Base-by-base conservation (phyloP, 2,113 vertebrate species). In the Aplodontia rufa region DNA sequence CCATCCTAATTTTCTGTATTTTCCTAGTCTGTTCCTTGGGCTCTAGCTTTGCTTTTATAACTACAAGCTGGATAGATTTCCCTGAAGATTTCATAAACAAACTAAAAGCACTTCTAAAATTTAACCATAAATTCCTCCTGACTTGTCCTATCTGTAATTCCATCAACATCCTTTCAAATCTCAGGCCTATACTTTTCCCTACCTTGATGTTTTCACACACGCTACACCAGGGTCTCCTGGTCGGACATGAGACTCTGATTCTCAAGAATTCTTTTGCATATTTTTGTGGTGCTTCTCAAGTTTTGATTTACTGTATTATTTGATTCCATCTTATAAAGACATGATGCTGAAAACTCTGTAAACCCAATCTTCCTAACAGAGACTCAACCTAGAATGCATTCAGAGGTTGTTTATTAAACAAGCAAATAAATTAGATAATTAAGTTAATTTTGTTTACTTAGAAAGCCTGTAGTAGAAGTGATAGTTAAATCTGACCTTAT, bases 221-320 rank as follows among this genome's bases (percentile, higher is more conserved):
- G 51, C 85, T 76, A 1, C 24, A 49, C 69, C 79, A 40, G 10
- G 35, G 74, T 93, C 5, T 88, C 24, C 37, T n/a, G 74, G 22
- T 95, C 51, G 89, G n/a, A 95, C 87, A 17, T 37, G 78, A 69
- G 78, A 45, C n/a, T 78, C 5, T 53, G 72, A 85, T 86, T 78
- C 55, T n/a, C 35, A 79, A 84, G 7, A 37, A 58, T 13, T 69
- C 83, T 86, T 81, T 35, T 62, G 16, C 85, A 55, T 72, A 62
- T 86, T 76, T 90, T 78, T 86, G 19, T 82, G 68, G 74, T 81
- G 49, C 12, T 55, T 93, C 80, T 91, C 83, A 69, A 42, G 11
- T 81, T 85, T 92, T 51, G 26, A 84, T 49, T 62, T 90, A 58
- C 22, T 53, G 1, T 26, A 13, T 22, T 64, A 14, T 53, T 32